Evolutionary conservation across 2,797 vertebrate genomes (phyloP), one percentile per base, ranked within the genome.

Genomic region (Craterocephalus amniculus): DNA sequence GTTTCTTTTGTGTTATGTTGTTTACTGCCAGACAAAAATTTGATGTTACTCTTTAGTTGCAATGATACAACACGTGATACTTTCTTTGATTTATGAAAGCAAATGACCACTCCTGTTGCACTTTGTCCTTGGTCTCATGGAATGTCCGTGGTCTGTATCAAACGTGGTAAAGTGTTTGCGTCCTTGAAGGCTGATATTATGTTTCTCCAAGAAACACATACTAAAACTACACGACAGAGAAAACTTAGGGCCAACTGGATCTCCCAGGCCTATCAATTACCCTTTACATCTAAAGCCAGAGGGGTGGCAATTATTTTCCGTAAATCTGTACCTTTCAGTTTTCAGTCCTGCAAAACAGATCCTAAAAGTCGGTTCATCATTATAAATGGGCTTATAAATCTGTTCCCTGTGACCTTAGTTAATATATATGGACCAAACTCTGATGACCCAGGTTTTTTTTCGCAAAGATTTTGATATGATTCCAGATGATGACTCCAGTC

Each of bases 271-370:
- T 64, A 64, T 38, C 32, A 38, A 2, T 36, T 32, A 2, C 6
- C 31, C 0, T 64, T 64, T 16, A 34, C 62, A 51, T 52, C 48
- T 3, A 64, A 52, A 27, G 62, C 62, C 13, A 11, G 62, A 38
- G 48, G 62, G 0, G 49, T 59, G 1, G 48, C 62, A 1, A 36
- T 63, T 52, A n/a, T 52, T 5, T 51, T 63, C 8, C 1, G 32
- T 20, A 35, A 52, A 3, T 24, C 31, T 24, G 24, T 61, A 1
- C 58, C 58, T 16, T 59, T 59, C 29, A 0, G 12, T 7, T 59
- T 26, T 16, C 58, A 59, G 14, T 59, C 58, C 6, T 24, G 0
- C 9, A 27, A 4, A 26, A 59, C 14, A 16, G 35, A 38, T 6
- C 34, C n/a, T 7, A 59, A 40, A 6, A 12, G 58, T 14, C 14